A percentile compares a stretch with the other conserved stretches of the same genome.
Evolutionary conservation across 2,113 vertebrate species (phyloP).

Genomic region (Thryonomys swinderianus): DNA sequence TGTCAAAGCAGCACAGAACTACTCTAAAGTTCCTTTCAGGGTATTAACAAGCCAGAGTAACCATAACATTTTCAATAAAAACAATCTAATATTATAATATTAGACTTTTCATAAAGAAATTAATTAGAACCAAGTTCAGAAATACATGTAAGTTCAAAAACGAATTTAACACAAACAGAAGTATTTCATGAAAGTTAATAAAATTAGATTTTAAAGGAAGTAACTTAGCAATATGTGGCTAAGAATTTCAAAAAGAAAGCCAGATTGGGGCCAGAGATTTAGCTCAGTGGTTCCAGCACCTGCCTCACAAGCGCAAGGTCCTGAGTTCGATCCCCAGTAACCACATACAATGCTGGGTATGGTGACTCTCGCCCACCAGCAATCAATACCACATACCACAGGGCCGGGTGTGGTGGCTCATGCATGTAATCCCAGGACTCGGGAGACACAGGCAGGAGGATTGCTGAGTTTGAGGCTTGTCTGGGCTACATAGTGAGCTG

Average conservation of each 20-base stretch:
- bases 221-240: neutral
- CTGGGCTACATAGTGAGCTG: no score
- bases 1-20: neutral
- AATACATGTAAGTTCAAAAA: neutral
- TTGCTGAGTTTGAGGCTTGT: no score
- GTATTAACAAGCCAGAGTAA: conserved; percentile 27
- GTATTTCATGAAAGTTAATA: conserved; percentile 24
- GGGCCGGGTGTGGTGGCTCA: no score
- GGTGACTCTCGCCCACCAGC: no score
- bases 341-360: no score
- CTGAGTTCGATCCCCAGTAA: no score
- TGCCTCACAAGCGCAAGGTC: no score
- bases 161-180: conserved; percentile 38
- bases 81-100: neutral
- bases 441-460: no score
- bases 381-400: no score
- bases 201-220: conserved; percentile 35
- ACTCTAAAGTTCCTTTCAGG: neutral
- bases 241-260: conserved; percentile 36
- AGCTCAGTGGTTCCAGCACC: no score
- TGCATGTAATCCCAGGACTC: no score
- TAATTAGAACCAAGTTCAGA: conserved; percentile 47
- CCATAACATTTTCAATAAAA: neutral
- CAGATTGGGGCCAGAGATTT: no score
- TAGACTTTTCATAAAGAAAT: neutral